phyloP scores from a whole-genome alignment of 2,888 invertebrate genomes.

The Hipparchia semele region DNA sequence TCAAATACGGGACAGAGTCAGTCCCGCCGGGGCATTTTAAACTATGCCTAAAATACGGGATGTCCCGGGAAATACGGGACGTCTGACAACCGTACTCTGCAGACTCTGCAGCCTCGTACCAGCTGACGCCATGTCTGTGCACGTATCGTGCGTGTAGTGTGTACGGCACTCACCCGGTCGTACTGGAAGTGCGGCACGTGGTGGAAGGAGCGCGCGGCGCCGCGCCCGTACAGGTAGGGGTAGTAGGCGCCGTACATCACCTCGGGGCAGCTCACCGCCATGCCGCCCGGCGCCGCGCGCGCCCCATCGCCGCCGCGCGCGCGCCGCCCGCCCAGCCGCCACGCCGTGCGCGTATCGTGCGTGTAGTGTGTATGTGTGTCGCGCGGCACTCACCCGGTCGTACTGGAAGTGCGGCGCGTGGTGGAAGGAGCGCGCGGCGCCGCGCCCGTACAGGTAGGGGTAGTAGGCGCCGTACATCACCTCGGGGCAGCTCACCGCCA shows the following conservation, averaged over 20 bases:
- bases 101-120: no score
- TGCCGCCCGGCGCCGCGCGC: conserved; percentile 68
- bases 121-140: no score
- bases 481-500: conserved; percentile 95
- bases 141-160: background rate
- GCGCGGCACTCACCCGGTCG: conserved; percentile 87
- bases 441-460: conserved; percentile 96
- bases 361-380: conserved; percentile 26
- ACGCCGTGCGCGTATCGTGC: no score
- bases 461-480: conserved; percentile 98
- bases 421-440: conserved; percentile 86
- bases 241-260: conserved; percentile 98
- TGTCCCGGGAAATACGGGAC: no score
- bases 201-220: conserved; percentile 86
- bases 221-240: conserved; percentile 96
- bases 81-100: no score
- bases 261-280: conserved; percentile 95
- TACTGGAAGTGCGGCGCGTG: conserved; percentile 87
- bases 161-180: conserved; percentile 88
- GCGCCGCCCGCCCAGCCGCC: conserved; percentile 35
- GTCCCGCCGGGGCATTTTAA: no score
- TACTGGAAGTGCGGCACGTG: conserved; percentile 87
- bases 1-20: no score
- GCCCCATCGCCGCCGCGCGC: conserved; percentile 49
- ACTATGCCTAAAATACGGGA: no score